A percentile compares a stretch with the other conserved stretches of the same genome.
phyloP scores from a whole-genome alignment of 2,888 invertebrate genomes.

The Anoplius nigerrimus region DNA sequence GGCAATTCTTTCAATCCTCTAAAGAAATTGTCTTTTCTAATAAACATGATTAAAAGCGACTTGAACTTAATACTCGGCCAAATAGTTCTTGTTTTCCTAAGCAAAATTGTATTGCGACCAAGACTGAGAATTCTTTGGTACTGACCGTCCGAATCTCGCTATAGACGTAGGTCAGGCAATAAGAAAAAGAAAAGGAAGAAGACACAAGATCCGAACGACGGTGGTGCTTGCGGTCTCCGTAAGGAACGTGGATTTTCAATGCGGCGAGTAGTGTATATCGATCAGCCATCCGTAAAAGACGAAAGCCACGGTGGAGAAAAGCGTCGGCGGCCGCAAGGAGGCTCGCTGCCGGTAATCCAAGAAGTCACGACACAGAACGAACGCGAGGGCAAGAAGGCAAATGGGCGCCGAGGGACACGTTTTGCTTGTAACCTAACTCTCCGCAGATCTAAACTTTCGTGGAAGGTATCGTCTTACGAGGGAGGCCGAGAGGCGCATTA shows the following conservation, averaged over 20 bases:
- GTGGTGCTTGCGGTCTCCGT: not conserved
- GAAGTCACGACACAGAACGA: conserved; percentile 23
- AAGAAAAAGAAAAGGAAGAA: no score
- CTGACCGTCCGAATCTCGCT: no score
- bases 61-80: no score
- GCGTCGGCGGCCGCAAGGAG: conserved; percentile 2
- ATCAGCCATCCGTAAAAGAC: conserved; percentile 42
- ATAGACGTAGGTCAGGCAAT: no score
- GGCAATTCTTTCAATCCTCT: no score
- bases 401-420: conserved; percentile 2
- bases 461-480: conserved; percentile 57
- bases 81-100: no score
- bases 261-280: conserved; percentile 34
- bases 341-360: conserved; percentile 47
- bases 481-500: conserved; percentile 32
- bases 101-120: no score
- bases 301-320: conserved; percentile 26
- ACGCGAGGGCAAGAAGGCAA: conserved; percentile 9
- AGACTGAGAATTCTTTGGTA: no score
- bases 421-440: conserved; percentile 45
- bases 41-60: no score
- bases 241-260: conserved; percentile 13
- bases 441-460: conserved; percentile 53
- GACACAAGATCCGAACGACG: no score
- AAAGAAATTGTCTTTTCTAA: no score